Percentiles rank a stretch among this genome's conserved stretches.
These are phyloP conservation scores for Syrphus vitripennis DNA, from an alignment of 2,888 invertebrate genomes.

Conservation along the genomic window DNA sequence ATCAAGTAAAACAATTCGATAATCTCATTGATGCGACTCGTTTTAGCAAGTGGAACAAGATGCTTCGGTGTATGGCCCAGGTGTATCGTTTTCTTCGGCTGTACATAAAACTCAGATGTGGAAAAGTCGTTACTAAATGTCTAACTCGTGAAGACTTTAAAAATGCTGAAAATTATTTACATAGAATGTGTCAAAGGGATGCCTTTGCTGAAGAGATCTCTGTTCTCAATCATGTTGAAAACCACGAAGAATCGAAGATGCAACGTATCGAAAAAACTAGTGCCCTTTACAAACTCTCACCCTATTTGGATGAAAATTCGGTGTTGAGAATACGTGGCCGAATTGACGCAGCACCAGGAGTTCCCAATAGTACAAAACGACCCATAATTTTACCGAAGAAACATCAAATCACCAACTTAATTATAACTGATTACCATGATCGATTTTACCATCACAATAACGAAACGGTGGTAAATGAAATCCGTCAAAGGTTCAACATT, in stretches of 20 bases:
- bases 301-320: slow-evolving; percentile 34
- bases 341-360: slow-evolving; percentile 34
- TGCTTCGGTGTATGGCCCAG: background rate
- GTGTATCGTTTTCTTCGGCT: background rate
- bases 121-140: background rate
- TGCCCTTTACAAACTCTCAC: slow-evolving; percentile 17
- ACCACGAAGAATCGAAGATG: background rate
- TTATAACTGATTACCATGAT: slow-evolving; percentile 42
- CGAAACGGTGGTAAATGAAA: slow-evolving; percentile 19
- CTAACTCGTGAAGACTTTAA: background rate
- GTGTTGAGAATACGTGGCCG: slow-evolving; percentile 37
- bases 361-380: slow-evolving; percentile 29
- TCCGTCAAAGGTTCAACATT: slow-evolving; percentile 9
- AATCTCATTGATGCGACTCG: background rate
- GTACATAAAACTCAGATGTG: background rate
- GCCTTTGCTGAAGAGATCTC: background rate
- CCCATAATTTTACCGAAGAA: slow-evolving; percentile 42
- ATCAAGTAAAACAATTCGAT: background rate
- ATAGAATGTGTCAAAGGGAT: background rate
- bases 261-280: background rate
- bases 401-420: slow-evolving; percentile 20
- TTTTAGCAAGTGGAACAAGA: background rate
- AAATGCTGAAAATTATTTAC: slow-evolving; percentile 10
- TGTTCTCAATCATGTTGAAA: background rate
- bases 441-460: slow-evolving; percentile 48